A percentile compares a stretch with the other conserved stretches of the same genome.
These are phyloP conservation scores for Scaptomyza pallida DNA, from an alignment of 1,140 invertebrate genomes.

Conservation along the genomic window DNA sequence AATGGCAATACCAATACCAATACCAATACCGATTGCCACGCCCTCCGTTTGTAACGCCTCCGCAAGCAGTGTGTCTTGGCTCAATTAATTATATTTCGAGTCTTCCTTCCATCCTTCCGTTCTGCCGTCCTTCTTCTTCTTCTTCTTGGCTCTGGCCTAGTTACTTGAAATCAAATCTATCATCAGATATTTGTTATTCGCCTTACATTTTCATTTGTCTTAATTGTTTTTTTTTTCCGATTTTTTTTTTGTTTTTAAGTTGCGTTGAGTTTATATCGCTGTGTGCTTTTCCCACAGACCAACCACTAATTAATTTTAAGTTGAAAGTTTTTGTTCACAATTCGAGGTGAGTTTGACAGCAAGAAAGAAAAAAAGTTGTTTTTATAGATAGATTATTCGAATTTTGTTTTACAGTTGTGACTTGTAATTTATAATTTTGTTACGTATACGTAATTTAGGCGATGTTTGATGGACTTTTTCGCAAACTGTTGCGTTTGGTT, in stretches of 20 bases:
- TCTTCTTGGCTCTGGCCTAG: conserved; percentile 28
- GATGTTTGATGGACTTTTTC: no score
- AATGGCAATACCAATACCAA: no score
- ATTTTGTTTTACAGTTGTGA: no score
- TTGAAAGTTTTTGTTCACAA: neutral
- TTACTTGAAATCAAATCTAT: conserved; percentile 58
- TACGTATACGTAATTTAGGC: no score
- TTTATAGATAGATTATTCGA: no score
- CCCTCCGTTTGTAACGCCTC: neutral
- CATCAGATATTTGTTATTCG: conserved; percentile 12
- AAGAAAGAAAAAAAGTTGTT: neutral
- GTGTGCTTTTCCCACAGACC: neutral
- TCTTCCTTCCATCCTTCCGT: no score
- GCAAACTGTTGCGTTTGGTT: no score
- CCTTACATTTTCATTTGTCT: conserved; percentile 1
- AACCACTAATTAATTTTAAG: conserved; percentile 1
- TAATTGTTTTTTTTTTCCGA: no score
- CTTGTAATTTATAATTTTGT: no score
- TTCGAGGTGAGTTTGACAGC: neutral
- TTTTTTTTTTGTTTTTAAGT: no score
- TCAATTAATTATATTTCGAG: conserved; percentile 19
- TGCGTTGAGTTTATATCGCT: conserved; percentile 2
- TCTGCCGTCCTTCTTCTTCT: no score
- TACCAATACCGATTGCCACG: neutral
- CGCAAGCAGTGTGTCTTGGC: conserved; percentile 1